Percentiles rank a stretch among this genome's conserved stretches.
These are phyloP conservation scores for Sycophila sp. DNA, from an alignment of 1,140 invertebrate species.

Conservation along the genomic window DNA sequence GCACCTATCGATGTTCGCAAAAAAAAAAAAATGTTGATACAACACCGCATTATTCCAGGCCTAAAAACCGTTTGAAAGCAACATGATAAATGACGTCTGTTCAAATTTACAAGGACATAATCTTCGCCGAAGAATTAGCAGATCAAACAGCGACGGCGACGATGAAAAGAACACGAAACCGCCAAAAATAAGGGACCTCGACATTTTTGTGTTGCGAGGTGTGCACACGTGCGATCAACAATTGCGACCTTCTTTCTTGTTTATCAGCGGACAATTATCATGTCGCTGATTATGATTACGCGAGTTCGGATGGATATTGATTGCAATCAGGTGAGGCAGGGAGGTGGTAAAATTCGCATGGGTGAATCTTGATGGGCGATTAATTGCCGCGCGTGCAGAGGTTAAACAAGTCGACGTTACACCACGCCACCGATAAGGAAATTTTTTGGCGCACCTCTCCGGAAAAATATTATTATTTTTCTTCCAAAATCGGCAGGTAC, in stretches of 20 bases:
- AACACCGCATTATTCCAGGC: too few species aligned
- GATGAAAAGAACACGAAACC: neutral
- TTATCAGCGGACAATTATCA: conserved; percentile 10
- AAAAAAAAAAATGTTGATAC: too few species aligned
- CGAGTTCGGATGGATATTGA: neutral
- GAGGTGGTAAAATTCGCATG: neutral
- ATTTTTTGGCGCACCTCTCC: too few species aligned
- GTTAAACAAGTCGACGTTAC: neutral
- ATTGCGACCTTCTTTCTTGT: conserved; percentile 7
- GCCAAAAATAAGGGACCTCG: conserved; percentile 3
- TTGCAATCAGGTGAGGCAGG: neutral
- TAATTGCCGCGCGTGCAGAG: neutral
- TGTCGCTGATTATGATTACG: neutral
- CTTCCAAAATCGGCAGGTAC: too few species aligned
- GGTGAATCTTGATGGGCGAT: neutral
- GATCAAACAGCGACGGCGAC: neutral
- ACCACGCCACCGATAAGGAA: too few species aligned
- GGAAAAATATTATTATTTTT: too few species aligned
- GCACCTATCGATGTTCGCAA: too few species aligned
- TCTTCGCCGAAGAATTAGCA: neutral
- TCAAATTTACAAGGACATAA: neutral
- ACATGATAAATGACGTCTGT: neutral
- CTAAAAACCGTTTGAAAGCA: too few species aligned
- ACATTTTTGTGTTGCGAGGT: neutral
- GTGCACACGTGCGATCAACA: conserved; percentile 14